Evolutionary conservation across 2,888 invertebrate genomes (phyloP), one percentile per base, ranked within the genome.

Genomic region (Isoperla grammatica): DNA sequence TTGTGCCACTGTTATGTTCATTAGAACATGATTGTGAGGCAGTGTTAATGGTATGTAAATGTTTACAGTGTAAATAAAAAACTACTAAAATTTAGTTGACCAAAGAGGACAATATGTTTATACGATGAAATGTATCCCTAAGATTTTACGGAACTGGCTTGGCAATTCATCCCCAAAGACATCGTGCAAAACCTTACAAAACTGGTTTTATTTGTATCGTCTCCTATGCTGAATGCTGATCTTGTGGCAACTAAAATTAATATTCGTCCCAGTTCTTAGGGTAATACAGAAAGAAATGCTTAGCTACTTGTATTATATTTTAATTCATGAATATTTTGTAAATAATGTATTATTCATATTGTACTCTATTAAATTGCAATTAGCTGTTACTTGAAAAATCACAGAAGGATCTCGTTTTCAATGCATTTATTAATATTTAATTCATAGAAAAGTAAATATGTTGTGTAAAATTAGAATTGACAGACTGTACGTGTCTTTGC

Each of bases 351-450:
- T 43, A 45, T 15, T 45, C 19, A 9, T 15, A 43, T n/a, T 45
- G 45, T 45, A 19, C 15, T 29, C 29, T 29, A 29, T 29, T 29
- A 29, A 29, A 29, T 29, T 29, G 29, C 29, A 6, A 8, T 29
- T 29, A 29, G 29, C 29, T 29, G 22, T 15, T 48, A 29, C 19
- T 4, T 48, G 48, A 22, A 35, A 46, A 29, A n/a, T 20, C 48
- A 57, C 39, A 29, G 56, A 57, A 35, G 57, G 46, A 57, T 57
- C 57, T 57, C 48, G 23, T 48, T 56, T 15, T 57, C 48, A 46
- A 57, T 57, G 48, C 57, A 57, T 57, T 57, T 57, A 57, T 57
- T 35, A 39, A 55, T 15, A 48, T 20, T 11, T 20, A 37, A 53
- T 22, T 49, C 12, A 22, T 22, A 13, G 23, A 53, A 53, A 13